phyloP scores from a whole-genome alignment of 2,797 vertebrate species.

The Sebastolobus alascanus region DNA sequence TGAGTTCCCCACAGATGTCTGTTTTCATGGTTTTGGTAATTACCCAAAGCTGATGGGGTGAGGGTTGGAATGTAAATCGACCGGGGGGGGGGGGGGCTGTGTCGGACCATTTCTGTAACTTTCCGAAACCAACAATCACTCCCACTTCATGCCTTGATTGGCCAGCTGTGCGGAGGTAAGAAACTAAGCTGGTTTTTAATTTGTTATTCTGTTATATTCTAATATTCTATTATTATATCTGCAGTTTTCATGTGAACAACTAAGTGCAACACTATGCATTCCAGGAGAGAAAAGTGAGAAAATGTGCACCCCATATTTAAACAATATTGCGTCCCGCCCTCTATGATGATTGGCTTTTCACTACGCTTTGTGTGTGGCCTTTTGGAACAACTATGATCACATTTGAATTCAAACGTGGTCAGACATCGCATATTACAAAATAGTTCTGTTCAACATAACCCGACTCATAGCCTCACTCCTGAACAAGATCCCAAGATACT shows the following conservation, averaged over 20 bases:
- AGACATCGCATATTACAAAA: neutral
- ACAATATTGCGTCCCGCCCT: neutral
- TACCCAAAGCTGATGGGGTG: neutral
- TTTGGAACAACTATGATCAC: neutral
- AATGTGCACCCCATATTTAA: neutral
- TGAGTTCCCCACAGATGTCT: neutral
- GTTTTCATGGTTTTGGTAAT: constrained; percentile 12
- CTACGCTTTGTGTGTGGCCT: neutral
- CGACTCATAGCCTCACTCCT: neutral
- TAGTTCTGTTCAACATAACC: neutral
- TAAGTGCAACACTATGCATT: neutral
- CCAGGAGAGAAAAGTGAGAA: neutral
- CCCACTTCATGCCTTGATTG: neutral
- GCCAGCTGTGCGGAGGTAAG: neutral
- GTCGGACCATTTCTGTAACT: neutral
- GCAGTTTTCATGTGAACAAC: no score
- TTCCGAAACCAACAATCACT: neutral
- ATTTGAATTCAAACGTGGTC: neutral
- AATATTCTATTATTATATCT: neutral
- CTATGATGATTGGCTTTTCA: neutral
- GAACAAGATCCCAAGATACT: neutral
- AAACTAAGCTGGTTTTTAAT: neutral
- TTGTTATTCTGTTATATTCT: neutral
- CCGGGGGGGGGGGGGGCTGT: neutral
- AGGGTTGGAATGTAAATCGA: neutral